Conservation (phyloP, 1,140 invertebrate species). For the Polypedilum vanderplanki region DNA sequence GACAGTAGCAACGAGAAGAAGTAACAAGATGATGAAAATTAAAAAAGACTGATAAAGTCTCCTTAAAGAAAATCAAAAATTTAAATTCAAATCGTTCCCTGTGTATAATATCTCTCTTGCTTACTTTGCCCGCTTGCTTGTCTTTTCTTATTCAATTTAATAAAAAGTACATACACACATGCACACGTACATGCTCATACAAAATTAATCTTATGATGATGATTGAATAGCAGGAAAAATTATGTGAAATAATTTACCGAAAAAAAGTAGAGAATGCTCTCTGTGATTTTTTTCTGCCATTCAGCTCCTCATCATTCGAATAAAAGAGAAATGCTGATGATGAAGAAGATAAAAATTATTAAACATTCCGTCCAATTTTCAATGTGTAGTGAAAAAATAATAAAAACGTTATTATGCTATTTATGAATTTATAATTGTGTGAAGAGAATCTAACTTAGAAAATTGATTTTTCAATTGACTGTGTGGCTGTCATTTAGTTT, state of each 20-base stretch:
- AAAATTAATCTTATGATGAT: conserved; percentile 6
- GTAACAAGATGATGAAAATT: not conserved
- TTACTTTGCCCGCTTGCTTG: no score
- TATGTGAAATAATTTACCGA: not conserved
- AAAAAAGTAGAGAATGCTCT: no score
- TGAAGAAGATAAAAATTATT: not conserved
- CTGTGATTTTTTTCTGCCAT: no score
- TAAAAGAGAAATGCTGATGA: not conserved
- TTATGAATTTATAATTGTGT: conserved; percentile 25
- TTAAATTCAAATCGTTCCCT: conserved; percentile 24
- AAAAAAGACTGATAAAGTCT: no score
- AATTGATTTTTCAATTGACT: not conserved
- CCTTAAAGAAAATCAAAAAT: not conserved
- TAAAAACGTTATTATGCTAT: conserved; percentile 15
- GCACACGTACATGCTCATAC: not conserved
- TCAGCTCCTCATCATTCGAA: no score
- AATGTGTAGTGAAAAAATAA: conserved; percentile 23
- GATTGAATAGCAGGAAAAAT: not conserved
- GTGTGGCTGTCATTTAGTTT: not conserved
- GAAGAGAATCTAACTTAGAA: not conserved
- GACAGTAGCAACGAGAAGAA: not conserved
- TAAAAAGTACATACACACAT: not conserved
- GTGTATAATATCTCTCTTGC: not conserved
- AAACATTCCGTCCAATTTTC: conserved; percentile 28
- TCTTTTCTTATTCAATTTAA: no score